Evolutionary conservation across 2,888 invertebrate genomes (phyloP).

Genomic region (Cybosia mesomella): DNA sequence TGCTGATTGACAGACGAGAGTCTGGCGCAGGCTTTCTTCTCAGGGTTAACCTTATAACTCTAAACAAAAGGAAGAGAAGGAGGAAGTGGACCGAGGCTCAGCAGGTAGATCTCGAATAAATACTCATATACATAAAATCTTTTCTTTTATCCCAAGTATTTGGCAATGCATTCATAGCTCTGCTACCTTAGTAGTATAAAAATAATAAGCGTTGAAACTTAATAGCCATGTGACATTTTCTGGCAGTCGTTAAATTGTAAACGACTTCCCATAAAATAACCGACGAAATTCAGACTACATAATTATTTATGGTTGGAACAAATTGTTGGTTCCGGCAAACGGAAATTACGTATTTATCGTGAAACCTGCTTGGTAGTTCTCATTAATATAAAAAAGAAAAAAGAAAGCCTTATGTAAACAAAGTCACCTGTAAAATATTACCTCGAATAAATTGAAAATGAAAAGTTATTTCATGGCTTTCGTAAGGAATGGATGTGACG

Average conservation of each 20-base stretch:
- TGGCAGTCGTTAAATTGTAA: background rate
- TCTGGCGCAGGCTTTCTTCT: no score
- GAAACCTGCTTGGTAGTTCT: background rate
- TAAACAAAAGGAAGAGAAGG: no score
- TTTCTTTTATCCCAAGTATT: no score
- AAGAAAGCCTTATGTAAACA: background rate
- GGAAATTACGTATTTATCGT: slow-evolving; percentile 9
- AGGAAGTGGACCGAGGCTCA: no score
- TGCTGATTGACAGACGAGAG: no score
- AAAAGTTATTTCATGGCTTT: background rate
- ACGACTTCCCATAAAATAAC: background rate
- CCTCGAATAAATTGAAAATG: slow-evolving; percentile 11
- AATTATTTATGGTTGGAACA: slow-evolving; percentile 13
- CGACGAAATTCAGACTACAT: background rate
- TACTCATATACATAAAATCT: no score
- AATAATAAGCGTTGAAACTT: background rate
- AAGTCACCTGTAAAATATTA: slow-evolving; percentile 15
- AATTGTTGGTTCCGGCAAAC: slow-evolving; percentile 16
- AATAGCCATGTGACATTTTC: slow-evolving; percentile 4
- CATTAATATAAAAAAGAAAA: slow-evolving; percentile 16
- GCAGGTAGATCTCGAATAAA: no score
- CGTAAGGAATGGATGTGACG: slow-evolving; percentile 1
- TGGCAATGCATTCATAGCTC: no score
- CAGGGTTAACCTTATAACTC: no score
- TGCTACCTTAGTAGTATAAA: background rate